Conservation (phyloP, 2,888 invertebrate species). For the Polymixis lichenea region DNA sequence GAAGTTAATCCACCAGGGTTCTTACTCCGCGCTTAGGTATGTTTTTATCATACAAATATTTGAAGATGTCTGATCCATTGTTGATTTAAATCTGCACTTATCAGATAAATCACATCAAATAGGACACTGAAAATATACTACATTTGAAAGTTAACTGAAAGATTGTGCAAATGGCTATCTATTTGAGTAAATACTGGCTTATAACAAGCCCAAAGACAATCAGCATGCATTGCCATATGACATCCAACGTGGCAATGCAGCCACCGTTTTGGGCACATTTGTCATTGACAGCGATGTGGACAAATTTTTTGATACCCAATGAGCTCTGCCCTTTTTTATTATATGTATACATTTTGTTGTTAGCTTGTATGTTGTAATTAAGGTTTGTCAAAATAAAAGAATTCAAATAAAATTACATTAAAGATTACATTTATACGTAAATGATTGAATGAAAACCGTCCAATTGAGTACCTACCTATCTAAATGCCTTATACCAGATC, state of each 20-base stretch:
- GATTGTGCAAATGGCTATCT: constrained; percentile 24
- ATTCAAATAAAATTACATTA: too few relatives aligned
- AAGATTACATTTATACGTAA: too few relatives aligned
- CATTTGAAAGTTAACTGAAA: constrained; percentile 24
- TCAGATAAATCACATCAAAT: constrained; percentile 48
- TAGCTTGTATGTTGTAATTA: too few relatives aligned
- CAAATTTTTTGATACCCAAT: not conserved
- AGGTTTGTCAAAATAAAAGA: too few relatives aligned
- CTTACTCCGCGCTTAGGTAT: not conserved
- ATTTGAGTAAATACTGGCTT: constrained; percentile 9
- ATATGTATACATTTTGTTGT: too few relatives aligned
- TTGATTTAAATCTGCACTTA: constrained; percentile 37
- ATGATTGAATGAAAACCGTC: constrained; percentile 13
- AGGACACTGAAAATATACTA: constrained; percentile 23
- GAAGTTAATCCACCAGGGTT: not conserved
- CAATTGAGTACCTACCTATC: not conserved
- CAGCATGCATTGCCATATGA: too few relatives aligned
- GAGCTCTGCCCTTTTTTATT: not conserved
- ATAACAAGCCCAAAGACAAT: too few relatives aligned
- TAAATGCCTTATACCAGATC: not conserved
- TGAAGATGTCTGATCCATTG: constrained; percentile 21
- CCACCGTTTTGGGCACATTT: not conserved
- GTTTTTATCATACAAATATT: constrained; percentile 26
- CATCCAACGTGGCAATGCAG: not conserved
- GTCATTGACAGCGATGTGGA: not conserved